Base-by-base conservation (phyloP, 2,888 invertebrate genomes). In the Philonicus albiceps region DNA sequence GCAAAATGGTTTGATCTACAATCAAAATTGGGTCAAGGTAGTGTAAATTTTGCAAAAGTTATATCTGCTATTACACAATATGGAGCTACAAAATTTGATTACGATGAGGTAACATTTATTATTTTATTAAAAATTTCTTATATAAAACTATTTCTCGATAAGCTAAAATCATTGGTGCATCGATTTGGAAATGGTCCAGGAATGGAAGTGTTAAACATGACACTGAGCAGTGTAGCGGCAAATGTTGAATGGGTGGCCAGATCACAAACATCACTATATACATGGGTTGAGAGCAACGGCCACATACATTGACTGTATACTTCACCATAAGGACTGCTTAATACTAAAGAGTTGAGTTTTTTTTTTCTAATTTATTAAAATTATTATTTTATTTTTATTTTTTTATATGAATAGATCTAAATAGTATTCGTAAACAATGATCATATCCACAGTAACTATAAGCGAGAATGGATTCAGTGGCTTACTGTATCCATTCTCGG, bases 1-100 rank as follows among this genome's bases (percentile, higher is more conserved):
- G 92, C 92, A 49, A 92, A 92, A 89, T 92, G 92, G 92, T 92
- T 90, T 88, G 92, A 92, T 87, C 89, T 92, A 49, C 92, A 92
- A 88, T 90, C 90, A 37, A 91, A 92, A 40, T 89, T 92, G 49
- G 93, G 92, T 6, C 90, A 91, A 76, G 92, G 93, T 27, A 92
- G 92, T 86, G 89, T 91, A 34, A 91, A 91, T 88, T 92, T 92
- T 88, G 92, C 93, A 64, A 92, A 92, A 89, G 92, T 93, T 86
- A 92, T 92, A 90, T 92, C 92, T 87, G 92, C 92, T 86, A 93
- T 92, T 88, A 93, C 92, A 55, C 91, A 92, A 89, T 92, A 92
- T 89, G 93, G 93, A 85, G 92, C 92, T 76, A 92, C 92, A 27
- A 92, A 92, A 88, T 92, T 92, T 87, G 92, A 92, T 88, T 93